A percentile compares a stretch with the other conserved stretches of the same genome.
Evolutionary conservation across 2,888 invertebrate genomes (phyloP).

Genomic region (Sminthurides aquaticus): DNA sequence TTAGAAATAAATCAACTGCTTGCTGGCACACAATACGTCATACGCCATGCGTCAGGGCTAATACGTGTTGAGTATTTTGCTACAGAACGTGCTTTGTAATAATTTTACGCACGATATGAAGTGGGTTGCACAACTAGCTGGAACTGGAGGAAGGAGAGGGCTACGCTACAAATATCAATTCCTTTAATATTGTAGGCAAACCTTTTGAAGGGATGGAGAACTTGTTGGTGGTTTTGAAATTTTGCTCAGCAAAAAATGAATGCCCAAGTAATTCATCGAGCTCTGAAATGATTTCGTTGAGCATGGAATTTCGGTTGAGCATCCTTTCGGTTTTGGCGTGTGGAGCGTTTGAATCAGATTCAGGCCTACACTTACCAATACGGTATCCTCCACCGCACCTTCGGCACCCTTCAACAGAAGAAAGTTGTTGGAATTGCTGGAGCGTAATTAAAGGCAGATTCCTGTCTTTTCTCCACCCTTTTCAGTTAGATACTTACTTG

Average conservation of each 20-base stretch:
- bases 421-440: no score
- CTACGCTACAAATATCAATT: neutral
- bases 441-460: no score
- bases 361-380: neutral
- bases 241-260: constrained; percentile 32
- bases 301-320: constrained; percentile 25
- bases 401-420: constrained; percentile 1
- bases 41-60: no score
- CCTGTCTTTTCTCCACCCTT: no score
- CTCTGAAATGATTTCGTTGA: constrained; percentile 41
- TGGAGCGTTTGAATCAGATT: neutral
- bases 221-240: neutral
- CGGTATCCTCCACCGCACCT: constrained; percentile 18
- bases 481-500: no score
- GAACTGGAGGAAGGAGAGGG: no score
- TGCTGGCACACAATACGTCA: no score
- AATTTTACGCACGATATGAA: no score
- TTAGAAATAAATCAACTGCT: no score
- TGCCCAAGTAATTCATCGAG: constrained; percentile 40
- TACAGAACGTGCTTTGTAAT: no score
- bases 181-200: neutral
- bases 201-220: neutral
- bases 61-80: no score
- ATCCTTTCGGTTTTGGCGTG: neutral
- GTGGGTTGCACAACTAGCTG: no score